A percentile compares a stretch with the other conserved stretches of the same genome.
These are phyloP conservation scores for Sitophilus oryzae DNA, from an alignment of 1,140 invertebrate genomes.

Conservation along the genomic window DNA sequence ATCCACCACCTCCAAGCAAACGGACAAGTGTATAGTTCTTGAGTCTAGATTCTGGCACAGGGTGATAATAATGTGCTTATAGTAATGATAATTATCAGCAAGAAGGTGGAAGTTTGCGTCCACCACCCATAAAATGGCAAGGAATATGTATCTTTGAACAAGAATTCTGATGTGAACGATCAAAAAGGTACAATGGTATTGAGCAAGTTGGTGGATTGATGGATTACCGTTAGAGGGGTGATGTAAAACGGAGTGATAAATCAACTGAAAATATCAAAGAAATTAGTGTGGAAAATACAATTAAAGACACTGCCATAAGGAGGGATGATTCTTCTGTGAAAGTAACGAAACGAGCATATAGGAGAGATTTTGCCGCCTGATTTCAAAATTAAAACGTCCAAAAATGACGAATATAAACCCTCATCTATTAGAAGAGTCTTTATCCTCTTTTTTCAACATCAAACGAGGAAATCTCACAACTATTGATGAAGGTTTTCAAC, in stretches of 20 bases:
- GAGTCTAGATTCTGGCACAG: background rate
- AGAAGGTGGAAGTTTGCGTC: background rate
- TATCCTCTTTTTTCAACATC: background rate
- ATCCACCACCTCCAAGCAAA: conserved; percentile 4
- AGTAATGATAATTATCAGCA: background rate
- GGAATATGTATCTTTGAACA: background rate
- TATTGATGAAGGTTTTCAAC: conserved; percentile 27
- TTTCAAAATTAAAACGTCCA: conserved; percentile 21
- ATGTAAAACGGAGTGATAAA: background rate
- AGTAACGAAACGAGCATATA: conserved; percentile 39
- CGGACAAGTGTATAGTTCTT: conserved; percentile 2
- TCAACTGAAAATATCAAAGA: background rate
- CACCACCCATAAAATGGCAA: background rate
- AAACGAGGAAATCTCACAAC: conserved; percentile 25
- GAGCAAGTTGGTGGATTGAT: conserved; percentile 7
- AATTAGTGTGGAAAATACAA: background rate
- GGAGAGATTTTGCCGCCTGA: conserved; percentile 40
- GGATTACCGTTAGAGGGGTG: conserved; percentile 14
- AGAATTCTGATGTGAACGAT: conserved; percentile 3
- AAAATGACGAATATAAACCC: conserved; percentile 1
- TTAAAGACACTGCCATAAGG: too few relatives aligned
- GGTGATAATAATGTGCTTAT: background rate
- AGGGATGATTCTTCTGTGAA: conserved; percentile 30
- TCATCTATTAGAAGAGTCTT: background rate
- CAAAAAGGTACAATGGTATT: conserved; percentile 13